These are phyloP conservation scores for Sesamia nonagrioides DNA, from an alignment of 1,140 invertebrate genomes.

Conservation along the genomic window DNA sequence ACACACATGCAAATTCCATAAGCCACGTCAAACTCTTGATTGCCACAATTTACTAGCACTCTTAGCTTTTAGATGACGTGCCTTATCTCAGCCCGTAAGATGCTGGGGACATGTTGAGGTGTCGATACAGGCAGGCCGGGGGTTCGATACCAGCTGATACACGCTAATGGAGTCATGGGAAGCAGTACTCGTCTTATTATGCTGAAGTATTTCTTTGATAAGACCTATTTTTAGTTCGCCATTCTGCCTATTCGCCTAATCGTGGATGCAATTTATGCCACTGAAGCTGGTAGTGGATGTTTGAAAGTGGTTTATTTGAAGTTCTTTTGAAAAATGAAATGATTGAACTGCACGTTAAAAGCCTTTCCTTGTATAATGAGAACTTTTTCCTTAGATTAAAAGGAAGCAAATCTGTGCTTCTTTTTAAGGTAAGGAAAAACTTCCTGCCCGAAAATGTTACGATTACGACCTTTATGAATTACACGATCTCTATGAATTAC, in stretches of 20 bases:
- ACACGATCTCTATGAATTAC: no score
- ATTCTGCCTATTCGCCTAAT: not conserved
- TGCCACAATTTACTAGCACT: slow-evolving; percentile 70
- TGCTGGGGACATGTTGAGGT: slow-evolving; percentile 64
- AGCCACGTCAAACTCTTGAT: slow-evolving; percentile 49
- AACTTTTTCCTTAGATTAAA: no score
- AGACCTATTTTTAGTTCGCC: slow-evolving; percentile 24
- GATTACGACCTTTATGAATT: no score
- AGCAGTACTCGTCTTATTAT: slow-evolving; percentile 49
- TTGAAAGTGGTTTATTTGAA: not conserved
- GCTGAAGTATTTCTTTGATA: slow-evolving; percentile 14
- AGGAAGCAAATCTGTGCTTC: no score
- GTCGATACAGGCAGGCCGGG: not conserved
- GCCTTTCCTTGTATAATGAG: no score
- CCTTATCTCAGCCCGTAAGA: slow-evolving; percentile 69
- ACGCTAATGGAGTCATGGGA: slow-evolving; percentile 79
- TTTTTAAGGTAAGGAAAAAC: no score
- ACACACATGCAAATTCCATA: slow-evolving; percentile 47
- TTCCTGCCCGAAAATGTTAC: no score
- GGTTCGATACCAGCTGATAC: slow-evolving; percentile 68
- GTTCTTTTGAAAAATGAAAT: not conserved
- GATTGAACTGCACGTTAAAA: no score
- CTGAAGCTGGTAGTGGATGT: not conserved
- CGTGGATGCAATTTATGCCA: slow-evolving; percentile 13
- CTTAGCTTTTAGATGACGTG: slow-evolving; percentile 68